Conservation (phyloP, 2,797 vertebrate genomes). For the Helicolenus hilgendorfi region DNA sequence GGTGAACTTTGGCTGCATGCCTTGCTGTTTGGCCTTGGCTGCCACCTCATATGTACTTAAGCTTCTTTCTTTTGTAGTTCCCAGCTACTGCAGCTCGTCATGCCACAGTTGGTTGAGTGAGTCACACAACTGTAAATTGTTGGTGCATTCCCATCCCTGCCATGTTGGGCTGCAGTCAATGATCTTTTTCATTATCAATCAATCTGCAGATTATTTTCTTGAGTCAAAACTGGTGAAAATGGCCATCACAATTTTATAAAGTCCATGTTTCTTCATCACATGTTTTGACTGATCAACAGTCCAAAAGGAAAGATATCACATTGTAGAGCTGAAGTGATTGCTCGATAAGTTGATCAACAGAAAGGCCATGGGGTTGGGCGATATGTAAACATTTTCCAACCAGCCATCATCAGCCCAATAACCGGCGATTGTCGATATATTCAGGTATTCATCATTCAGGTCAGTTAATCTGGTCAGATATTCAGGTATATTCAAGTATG, state of each 20-base stretch:
- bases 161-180: not conserved
- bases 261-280: not conserved
- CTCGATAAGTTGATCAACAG: not conserved
- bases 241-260: not conserved
- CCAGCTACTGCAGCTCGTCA: not conserved
- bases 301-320: not conserved
- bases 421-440: too few species aligned
- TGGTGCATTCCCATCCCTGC: not conserved
- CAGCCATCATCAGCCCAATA: too few species aligned
- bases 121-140: not conserved
- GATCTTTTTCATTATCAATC: not conserved
- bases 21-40: conserved; percentile 18
- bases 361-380: not conserved
- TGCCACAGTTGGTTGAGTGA: not conserved
- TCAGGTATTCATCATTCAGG: too few species aligned
- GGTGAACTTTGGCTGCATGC: conserved; percentile 21
- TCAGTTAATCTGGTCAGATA: too few species aligned
- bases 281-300: not conserved
- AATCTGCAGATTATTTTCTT: not conserved
- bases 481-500: too few species aligned
- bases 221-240: not conserved
- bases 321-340: not conserved
- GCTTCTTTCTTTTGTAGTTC: conserved; percentile 7
- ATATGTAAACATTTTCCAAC: too few species aligned
- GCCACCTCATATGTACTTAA: conserved; percentile 27